A percentile compares a stretch with the other conserved stretches of the same genome.
phyloP scores from a whole-genome alignment of 2,113 vertebrate species.

The Lophochroa leadbeateri region DNA sequence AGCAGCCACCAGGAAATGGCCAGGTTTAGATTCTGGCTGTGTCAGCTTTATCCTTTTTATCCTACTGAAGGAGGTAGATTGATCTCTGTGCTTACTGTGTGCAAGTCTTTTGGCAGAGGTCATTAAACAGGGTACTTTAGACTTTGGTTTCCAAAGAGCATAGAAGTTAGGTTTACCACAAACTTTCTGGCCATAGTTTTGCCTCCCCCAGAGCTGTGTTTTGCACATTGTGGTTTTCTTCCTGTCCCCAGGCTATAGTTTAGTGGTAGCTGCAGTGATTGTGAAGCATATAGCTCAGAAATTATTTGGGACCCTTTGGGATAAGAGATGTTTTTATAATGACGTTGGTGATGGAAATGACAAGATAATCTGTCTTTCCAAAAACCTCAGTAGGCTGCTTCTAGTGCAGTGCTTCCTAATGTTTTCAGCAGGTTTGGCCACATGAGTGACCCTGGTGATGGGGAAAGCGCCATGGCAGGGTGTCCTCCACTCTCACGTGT shows the following conservation, averaged over 20 bases:
- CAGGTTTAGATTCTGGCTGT: background rate
- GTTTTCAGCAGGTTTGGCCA: background rate
- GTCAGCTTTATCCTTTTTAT: background rate
- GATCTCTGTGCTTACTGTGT: background rate
- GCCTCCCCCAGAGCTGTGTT: background rate
- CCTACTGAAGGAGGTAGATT: background rate
- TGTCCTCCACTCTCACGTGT: fast-evolving
- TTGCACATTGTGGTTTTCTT: background rate
- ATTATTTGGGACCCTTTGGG: background rate
- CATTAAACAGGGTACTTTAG: background rate
- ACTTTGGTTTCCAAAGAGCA: constrained; percentile 2
- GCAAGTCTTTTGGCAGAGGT: constrained; percentile 2
- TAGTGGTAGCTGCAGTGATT: background rate
- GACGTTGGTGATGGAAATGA: background rate
- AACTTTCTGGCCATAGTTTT: background rate
- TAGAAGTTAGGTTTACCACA: background rate
- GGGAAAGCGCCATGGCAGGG: fast-evolving
- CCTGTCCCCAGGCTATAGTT: background rate
- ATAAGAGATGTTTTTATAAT: background rate
- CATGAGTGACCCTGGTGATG: background rate
- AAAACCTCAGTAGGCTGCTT: background rate
- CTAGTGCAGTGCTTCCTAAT: background rate
- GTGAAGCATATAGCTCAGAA: background rate
- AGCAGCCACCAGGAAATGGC: background rate
- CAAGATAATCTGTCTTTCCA: background rate